These are phyloP conservation scores for Pampusana beccarii DNA, from an alignment of 2,113 vertebrate species.

Conservation along the genomic window DNA sequence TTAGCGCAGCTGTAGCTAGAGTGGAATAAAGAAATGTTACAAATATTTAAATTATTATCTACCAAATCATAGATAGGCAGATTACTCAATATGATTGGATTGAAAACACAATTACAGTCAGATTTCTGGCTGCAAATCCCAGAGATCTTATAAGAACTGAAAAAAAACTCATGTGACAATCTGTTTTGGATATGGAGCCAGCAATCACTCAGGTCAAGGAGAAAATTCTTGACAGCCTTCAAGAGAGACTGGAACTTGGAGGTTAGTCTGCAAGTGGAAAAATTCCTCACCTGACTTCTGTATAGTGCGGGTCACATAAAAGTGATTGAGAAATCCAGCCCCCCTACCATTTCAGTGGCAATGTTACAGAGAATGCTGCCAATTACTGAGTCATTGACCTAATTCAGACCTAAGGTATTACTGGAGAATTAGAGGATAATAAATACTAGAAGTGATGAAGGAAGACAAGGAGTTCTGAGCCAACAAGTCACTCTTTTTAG, in stretches of 20 bases:
- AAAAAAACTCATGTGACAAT: background rate
- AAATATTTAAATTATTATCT: background rate
- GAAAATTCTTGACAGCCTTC: background rate
- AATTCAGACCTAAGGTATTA: slow-evolving; percentile 30
- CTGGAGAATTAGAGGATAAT: slow-evolving; percentile 17
- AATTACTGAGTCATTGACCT: slow-evolving; percentile 45
- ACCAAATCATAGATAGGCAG: background rate
- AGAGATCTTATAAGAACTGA: background rate
- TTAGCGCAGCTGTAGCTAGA: background rate
- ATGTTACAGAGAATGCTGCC: slow-evolving; percentile 16
- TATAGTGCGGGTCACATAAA: background rate
- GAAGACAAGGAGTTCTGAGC: background rate
- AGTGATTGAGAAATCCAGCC: background rate
- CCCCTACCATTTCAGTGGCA: background rate
- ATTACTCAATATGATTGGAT: background rate
- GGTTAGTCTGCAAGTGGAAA: background rate
- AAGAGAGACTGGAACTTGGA: background rate
- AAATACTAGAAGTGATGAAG: slow-evolving; percentile 46
- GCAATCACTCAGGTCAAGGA: background rate
- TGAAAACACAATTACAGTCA: background rate
- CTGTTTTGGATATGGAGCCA: background rate
- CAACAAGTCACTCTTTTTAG: background rate
- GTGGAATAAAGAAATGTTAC: background rate
- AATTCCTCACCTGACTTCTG: background rate
- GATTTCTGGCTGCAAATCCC: background rate